Base-by-base conservation (phyloP, 2,797 vertebrate species). In the Mormyrops attenuatus region DNA sequence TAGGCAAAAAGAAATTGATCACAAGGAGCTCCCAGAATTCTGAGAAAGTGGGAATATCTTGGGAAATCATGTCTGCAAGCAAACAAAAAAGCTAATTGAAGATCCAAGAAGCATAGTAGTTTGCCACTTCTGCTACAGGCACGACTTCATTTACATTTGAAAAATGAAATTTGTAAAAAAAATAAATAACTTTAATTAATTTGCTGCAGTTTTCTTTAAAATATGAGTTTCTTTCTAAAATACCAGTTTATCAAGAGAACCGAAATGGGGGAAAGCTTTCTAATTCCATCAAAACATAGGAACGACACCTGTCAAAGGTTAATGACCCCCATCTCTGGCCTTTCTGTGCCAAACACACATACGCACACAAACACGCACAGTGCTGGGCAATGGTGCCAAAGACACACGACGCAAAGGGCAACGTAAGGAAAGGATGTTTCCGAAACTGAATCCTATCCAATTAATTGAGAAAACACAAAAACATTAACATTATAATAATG, bases 401-500 rank as follows among this genome's bases (percentile, higher is more conserved):
- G 8, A 30, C 9, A 0, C 63, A 30, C 26, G 3, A 34, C 13
- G 63, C 30, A 60, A 41, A 49, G 17, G 55, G 44, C 5, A 0
- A 57, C 6, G 55, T n/a, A 57, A 22, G n/a, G 86, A 44, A 49
- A 60, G 22, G 11, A 20, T 38, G 53, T 73, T 44, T 17, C 41
- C 50, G 57, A 77, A 87, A 86, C 13, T 7, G 30, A 87, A 41
- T 88, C 86, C 50, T 41, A 15, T 44, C 30, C 5, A n/a, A 90
- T 88, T 55, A 84, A 90, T 84, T 88, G 60, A 41, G 26, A 41
- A 84, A 84, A 13, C 85, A 87, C 30, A 85, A 57, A 85, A 88
- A 41, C 38, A 44, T 3, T 84, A 47, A 85, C 47, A 86, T 82
- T 49, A 82, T 57, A 90, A 82, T 82, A 63, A 53, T 22, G 55